Evolutionary conservation across 2,797 vertebrate species (phyloP), one percentile per base, ranked within the genome.

Genomic region (Gallinago nigripennis): DNA sequence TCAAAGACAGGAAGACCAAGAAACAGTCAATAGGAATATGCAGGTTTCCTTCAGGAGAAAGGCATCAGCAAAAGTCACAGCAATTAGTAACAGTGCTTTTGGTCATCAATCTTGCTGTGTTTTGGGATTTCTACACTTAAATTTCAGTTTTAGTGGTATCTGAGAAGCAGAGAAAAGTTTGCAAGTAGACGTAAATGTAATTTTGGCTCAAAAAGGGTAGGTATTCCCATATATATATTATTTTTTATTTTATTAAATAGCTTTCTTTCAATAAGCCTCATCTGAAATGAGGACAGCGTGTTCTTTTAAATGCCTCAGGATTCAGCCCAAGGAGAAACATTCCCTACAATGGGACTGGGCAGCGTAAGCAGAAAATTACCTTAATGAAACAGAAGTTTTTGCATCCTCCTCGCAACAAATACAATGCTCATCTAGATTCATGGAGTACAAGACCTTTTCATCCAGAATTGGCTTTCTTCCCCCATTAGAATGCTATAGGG

Each of bases 401-500:
- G 64, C 43, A 41, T 46, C 33, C 50, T 93, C 78, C 70, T 75
- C 11, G 0, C 39, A 82, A 79, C 25, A 88, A 86, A 69, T 11
- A 84, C 41, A 82, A 12, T 3, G 4, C 53, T 85, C 14, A 91
- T 88, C 83, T 61, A 72, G 17, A 91, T 61, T 77, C 70, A 64
- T 2, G 9, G 14, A 83, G n/a, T 37, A 57, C 24, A 65, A 80
- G 39, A 31, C 25, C 56, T 48, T 80, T 89, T 58, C 23, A 76
- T 77, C 30, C 54, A 48, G 60, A 96, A 94, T 83, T 92, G 91
- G 45, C 63, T 48, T 73, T n/a, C 83, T 75, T 5, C 0, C 10
- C 24, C 84, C 66, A 64, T 76, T 63, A 88, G 77, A 95, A 83
- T 58, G 81, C 88, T 79, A 30, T 11, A 93, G 87, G 85, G 61